Conservation (phyloP, 2,888 invertebrate genomes). For the Hirtodrosophila confusa region DNA sequence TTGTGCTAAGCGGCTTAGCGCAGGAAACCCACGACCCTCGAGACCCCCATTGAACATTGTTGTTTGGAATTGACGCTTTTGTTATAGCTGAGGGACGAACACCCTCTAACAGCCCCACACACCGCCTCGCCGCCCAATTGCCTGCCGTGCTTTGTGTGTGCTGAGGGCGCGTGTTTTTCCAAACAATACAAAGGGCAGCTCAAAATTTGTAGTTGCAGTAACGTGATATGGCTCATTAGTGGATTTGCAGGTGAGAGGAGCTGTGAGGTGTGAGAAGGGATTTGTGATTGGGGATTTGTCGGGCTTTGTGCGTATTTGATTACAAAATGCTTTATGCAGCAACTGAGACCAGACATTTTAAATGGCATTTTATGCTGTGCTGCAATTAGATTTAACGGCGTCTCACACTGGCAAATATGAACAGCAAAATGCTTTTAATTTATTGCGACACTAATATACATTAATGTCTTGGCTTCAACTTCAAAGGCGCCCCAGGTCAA, state of each 20-base stretch:
- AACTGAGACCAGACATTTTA: slow-evolving; percentile 36
- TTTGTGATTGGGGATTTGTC: slow-evolving; percentile 20
- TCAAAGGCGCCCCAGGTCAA: slow-evolving; percentile 51
- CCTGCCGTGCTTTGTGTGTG: slow-evolving; percentile 15
- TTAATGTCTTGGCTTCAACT: slow-evolving; percentile 73
- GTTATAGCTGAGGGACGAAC: slow-evolving; percentile 17
- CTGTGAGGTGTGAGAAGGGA: slow-evolving; percentile 8
- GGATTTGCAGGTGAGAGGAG: slow-evolving; percentile 36
- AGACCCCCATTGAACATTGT: slow-evolving; percentile 22
- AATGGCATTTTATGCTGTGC: slow-evolving; percentile 48
- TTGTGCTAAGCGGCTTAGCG: slow-evolving; percentile 71
- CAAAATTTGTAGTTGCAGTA: slow-evolving; percentile 51
- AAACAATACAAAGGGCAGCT: slow-evolving; percentile 28
- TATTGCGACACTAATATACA: slow-evolving; percentile 79
- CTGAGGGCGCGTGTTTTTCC: slow-evolving; percentile 8
- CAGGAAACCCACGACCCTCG: slow-evolving; percentile 53
- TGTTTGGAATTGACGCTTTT: slow-evolving; percentile 30
- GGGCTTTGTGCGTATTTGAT: slow-evolving; percentile 56
- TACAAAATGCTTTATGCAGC: slow-evolving; percentile 53
- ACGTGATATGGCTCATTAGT: slow-evolving; percentile 70
- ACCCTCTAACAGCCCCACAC: neutral
- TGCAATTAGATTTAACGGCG: slow-evolving; percentile 78
- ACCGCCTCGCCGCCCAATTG: neutral
- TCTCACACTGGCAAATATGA: slow-evolving; percentile 66
- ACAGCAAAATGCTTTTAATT: slow-evolving; percentile 80